Evolutionary conservation across 2,113 vertebrate genomes (phyloP), one percentile per base, ranked within the genome.

Genomic region (Dinomys branickii): DNA sequence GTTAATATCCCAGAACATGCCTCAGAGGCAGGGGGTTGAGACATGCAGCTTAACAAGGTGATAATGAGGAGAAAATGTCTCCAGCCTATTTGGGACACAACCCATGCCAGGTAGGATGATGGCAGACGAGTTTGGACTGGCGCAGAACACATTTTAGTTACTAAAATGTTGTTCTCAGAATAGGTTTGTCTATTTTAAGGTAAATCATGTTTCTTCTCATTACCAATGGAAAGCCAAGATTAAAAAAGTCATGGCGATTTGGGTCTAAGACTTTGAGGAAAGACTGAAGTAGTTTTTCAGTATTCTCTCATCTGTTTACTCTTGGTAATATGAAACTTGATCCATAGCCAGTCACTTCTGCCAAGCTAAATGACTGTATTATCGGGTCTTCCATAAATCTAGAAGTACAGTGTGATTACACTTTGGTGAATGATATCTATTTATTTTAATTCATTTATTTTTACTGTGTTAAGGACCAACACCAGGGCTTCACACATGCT

Each of bases 51-150:
- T 98, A 98, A 98, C 97, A 98, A 98, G 98, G 98, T 98, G 98
- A 98, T 98, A 98, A 98, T 98, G 98, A 97, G 97, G 97, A 98
- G 98, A 98, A 98, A 98, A 98, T 98, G 97, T 97, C 97, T 97
- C 96, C 82, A 97, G 97, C 84, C 97, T 96, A 96, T 97, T 97
- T 96, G 88, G 96, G 97, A 92, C 92, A 96, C 85, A 98, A 91
- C 56, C 96, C 88, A 93, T 97, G 96, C 96, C 97, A 98, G 71
- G 94, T 95, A 94, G 61, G 91, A 97, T 92, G 96, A 96, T 96
- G 94, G 97, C 92, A 96, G 61, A 86, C 67, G 73, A 87, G 75
- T 92, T 67, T 87, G 90, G 87, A 88, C 56, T 81, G 59, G 65
- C 89, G 44, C 35, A 97, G 84, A 94, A 95, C 73, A 65, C 17